Base-by-base conservation (phyloP, 2,113 vertebrate genomes). In the Macrotus californicus region DNA sequence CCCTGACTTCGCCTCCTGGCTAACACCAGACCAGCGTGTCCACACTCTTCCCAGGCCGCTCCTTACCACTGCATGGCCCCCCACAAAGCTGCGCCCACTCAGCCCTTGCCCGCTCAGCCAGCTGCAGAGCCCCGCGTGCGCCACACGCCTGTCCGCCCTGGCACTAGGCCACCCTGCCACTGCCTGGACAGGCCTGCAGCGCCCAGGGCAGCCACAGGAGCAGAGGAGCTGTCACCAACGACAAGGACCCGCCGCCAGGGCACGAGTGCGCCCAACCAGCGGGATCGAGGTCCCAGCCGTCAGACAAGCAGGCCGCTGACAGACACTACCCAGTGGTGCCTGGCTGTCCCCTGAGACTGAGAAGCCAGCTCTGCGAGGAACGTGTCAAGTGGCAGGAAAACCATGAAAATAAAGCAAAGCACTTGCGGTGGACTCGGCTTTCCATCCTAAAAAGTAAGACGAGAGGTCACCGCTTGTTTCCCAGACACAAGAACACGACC, bases 271-370 rank as follows among this genome's bases (percentile, higher is more conserved):
- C 7, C 64, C 64, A 6, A 10, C 8, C 64, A 34, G 31, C 15
- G 31, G 89, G 50, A 1, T 16, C 14, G 4, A 24, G n/a, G 59
- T 7, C 64, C 34, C 77, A 2, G 21, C 10, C 13, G 1, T 54
- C 75, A 14, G 11, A 8, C 3, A 21, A 34, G 46, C 43, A 19
- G 24, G 48, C 36, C n/a, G 8, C 52, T 3, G 36, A 2, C 41
- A 36, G 31, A 1, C n/a, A 43, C 34, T 2, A 12, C 6, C 59
- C 0, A 2, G 19, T 0, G 0, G 31, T 6, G 18, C 19, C 41
- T 0, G 9, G 7, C 59, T 61, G 22, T 4, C 59, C 46, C 8
- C 59, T 21, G 1, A 10, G 16, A 24, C 13, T 36, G 14, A 22
- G 41, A 26, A 13, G 18, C 43, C 54, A 43, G n/a, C 41, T 19